Evolutionary conservation across 1,140 invertebrate species (phyloP).

Genomic region (Saxidomus purpurata): DNA sequence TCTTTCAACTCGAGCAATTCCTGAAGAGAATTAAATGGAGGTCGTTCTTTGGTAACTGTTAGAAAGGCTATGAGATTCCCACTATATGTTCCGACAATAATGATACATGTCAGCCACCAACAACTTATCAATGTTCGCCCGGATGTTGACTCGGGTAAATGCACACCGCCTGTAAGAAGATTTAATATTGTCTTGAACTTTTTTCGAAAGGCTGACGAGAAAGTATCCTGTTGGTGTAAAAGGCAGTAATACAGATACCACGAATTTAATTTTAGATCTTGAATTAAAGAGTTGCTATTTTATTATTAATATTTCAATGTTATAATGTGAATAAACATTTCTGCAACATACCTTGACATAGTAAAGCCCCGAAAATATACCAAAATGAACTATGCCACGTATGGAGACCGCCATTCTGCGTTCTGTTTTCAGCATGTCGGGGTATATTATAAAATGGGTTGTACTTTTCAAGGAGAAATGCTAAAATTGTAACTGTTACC

Average conservation of each 20-base stretch:
- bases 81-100: slow-evolving; percentile 75
- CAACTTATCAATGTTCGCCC: slow-evolving; percentile 72
- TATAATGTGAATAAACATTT: too few relatives aligned
- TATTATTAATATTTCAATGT: too few relatives aligned
- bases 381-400: slow-evolving; percentile 66
- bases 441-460: slow-evolving; percentile 66
- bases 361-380: slow-evolving; percentile 60
- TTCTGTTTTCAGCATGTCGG: neutral
- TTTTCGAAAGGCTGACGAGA: too few relatives aligned
- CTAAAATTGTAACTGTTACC: slow-evolving; percentile 37
- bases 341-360: slow-evolving; percentile 8
- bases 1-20: slow-evolving; percentile 70
- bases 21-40: slow-evolving; percentile 71
- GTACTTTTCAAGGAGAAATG: slow-evolving; percentile 69
- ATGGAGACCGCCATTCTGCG: slow-evolving; percentile 26
- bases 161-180: neutral
- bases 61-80: slow-evolving; percentile 71
- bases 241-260: too few relatives aligned
- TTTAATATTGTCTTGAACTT: neutral
- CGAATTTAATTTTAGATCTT: too few relatives aligned
- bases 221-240: too few relatives aligned
- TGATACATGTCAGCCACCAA: slow-evolving; percentile 78
- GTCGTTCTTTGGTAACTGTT: slow-evolving; percentile 69
- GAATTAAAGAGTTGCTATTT: too few relatives aligned
- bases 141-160: slow-evolving; percentile 58